Evolutionary conservation across 2,888 invertebrate genomes (phyloP), one percentile per base, ranked within the genome.

Genomic region (Eilema griseolum): DNA sequence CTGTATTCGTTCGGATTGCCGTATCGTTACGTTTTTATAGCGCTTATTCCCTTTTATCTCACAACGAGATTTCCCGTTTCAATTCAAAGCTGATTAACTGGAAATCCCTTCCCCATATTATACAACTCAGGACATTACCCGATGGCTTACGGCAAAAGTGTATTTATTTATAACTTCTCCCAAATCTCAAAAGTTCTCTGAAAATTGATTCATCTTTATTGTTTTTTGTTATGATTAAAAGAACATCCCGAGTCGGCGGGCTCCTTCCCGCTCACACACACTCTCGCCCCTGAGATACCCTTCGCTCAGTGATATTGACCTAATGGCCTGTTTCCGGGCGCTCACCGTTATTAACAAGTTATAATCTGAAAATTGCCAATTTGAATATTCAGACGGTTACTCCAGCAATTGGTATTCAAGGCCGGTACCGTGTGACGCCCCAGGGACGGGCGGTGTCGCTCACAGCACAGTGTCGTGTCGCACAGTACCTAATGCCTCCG

Each of bases 321-420:
- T 23, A 68, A 65, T 78, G 73, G 75, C 83, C 81, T 52, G 74
- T 67, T 80, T 78, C 72, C 71, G 59, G 23, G 57, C 69, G 67
- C 70, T 70, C 61, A 68, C 11, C 71, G 46, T 61, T 77, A 67
- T 75, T 66, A 69, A 70, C 69, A 41, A 64, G 68, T 70, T 68
- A 56, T 65, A 24, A 67, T 74, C 67, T 76, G 67, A 60, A 69
- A 72, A 77, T 74, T 73, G 70, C 52, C 64, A 67, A 74, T 75
- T 72, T 73, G 59, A 77, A 61, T 70, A 63, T 41, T 72, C 66
- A 66, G 71, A 68, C 67, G 72, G 26, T 71, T 66, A 71, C 67
- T 61, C 33, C 57, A 11, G 67, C 69, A 67, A 74, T 70, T 67
- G 59, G 24, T 71, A 66, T 68, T 70, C 65, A 56, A 56, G 1